Conservation (phyloP, 2,888 invertebrate genomes). For the Tipula lateralis region DNA sequence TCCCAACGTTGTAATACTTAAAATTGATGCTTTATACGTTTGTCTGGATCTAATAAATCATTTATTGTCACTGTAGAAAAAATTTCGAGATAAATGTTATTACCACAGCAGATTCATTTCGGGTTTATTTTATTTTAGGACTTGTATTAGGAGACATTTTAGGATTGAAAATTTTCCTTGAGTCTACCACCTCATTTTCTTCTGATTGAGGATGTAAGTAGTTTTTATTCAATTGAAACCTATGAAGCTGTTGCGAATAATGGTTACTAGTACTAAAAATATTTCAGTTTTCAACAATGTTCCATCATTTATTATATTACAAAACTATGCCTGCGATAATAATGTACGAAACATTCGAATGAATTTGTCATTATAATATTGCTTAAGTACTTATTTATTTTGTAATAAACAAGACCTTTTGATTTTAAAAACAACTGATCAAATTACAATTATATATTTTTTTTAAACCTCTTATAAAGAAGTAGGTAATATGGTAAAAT, state of each 20-base stretch:
- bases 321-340: not conserved
- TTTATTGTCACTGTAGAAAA: constrained; percentile 37
- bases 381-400: not conserved
- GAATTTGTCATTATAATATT: not conserved
- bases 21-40: not conserved
- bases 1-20: not conserved
- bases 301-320: not conserved
- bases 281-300: constrained; percentile 9
- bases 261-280: not conserved
- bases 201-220: not conserved
- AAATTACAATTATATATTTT: too few species aligned
- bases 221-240: not conserved
- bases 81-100: constrained; percentile 37
- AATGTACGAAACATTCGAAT: constrained; percentile 24
- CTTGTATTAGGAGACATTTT: constrained; percentile 27
- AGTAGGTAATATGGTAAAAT: not conserved
- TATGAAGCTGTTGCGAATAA: not conserved
- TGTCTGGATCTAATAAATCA: constrained; percentile 35
- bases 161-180: not conserved
- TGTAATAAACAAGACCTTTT: not conserved
- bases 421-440: not conserved
- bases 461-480: too few species aligned
- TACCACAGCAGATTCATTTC: not conserved
- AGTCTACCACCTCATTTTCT: not conserved
- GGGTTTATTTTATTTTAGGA: not conserved